These are phyloP conservation scores for Empidonax traillii DNA, from an alignment of 2,113 vertebrate species.

Conservation along the genomic window DNA sequence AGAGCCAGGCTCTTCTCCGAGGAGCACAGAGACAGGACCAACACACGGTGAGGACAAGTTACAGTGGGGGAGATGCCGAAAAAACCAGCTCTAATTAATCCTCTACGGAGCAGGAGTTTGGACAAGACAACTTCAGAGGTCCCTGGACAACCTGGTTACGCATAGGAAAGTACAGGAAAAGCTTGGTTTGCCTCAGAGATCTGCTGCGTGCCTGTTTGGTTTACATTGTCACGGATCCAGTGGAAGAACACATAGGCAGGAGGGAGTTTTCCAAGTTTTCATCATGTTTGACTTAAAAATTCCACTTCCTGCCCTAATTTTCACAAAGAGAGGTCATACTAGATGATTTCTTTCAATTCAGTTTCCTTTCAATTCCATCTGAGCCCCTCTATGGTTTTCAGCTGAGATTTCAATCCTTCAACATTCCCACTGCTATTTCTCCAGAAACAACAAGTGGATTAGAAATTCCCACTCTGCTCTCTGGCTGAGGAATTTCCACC, in stretches of 20 bases:
- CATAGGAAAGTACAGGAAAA: background rate
- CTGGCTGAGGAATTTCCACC: background rate
- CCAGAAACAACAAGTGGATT: background rate
- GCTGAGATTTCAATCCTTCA: background rate
- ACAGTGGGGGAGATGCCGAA: background rate
- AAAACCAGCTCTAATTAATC: background rate
- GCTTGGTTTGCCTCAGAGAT: background rate
- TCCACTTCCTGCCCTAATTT: background rate
- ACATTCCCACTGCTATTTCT: background rate
- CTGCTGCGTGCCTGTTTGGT: background rate
- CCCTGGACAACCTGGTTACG: background rate
- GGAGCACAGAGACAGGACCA: background rate
- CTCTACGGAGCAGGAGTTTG: rapidly evolving
- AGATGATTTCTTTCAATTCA: background rate
- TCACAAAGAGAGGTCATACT: background rate
- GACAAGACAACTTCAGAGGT: background rate
- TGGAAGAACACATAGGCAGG: background rate
- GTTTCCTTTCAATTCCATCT: background rate
- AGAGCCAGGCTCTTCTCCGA: background rate
- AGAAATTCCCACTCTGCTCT: background rate
- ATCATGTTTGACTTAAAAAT: background rate
- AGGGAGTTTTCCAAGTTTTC: background rate
- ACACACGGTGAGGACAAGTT: background rate
- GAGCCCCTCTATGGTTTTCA: background rate
- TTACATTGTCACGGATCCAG: background rate